These are phyloP conservation scores for Chelon auratus DNA, from an alignment of 2,797 vertebrate species.

Conservation along the genomic window DNA sequence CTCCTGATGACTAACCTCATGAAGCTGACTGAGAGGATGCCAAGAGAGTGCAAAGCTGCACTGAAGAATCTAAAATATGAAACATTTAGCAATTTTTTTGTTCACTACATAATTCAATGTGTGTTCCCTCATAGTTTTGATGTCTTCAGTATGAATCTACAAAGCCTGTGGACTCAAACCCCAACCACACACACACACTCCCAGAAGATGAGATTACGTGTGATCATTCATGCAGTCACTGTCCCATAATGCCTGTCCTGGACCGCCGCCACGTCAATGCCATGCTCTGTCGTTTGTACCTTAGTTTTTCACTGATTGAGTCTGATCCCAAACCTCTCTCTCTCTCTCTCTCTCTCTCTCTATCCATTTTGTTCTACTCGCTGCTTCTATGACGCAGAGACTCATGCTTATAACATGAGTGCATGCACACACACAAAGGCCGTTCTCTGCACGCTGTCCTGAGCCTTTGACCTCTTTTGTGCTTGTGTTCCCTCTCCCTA, in stretches of 20 bases:
- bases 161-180: too few species aligned
- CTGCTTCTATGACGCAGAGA: slow-evolving; percentile 6
- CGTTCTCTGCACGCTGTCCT: neutral
- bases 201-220: slow-evolving; percentile 34
- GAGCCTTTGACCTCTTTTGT: slow-evolving; percentile 45
- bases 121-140: too few species aligned
- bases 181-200: slow-evolving; percentile 1
- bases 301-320: slow-evolving; percentile 35
- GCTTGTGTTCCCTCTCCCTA: slow-evolving; percentile 1
- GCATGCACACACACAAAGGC: slow-evolving; percentile 19
- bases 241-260: slow-evolving; percentile 52
- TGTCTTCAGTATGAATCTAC: too few species aligned
- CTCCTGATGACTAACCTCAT: too few species aligned
- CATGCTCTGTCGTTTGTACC: neutral
- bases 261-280: slow-evolving; percentile 45
- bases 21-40: too few species aligned
- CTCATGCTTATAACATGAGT: neutral
- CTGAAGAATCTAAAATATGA: too few species aligned
- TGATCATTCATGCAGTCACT: slow-evolving; percentile 42
- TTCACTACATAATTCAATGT: too few species aligned
- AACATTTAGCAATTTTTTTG: too few species aligned
- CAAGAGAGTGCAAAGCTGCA: too few species aligned
- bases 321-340: slow-evolving; percentile 22
- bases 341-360: slow-evolving; percentile 2
- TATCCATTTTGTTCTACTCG: slow-evolving; percentile 10